Conservation (phyloP, 2,797 vertebrate genomes). For the Muscicapa striata region DNA sequence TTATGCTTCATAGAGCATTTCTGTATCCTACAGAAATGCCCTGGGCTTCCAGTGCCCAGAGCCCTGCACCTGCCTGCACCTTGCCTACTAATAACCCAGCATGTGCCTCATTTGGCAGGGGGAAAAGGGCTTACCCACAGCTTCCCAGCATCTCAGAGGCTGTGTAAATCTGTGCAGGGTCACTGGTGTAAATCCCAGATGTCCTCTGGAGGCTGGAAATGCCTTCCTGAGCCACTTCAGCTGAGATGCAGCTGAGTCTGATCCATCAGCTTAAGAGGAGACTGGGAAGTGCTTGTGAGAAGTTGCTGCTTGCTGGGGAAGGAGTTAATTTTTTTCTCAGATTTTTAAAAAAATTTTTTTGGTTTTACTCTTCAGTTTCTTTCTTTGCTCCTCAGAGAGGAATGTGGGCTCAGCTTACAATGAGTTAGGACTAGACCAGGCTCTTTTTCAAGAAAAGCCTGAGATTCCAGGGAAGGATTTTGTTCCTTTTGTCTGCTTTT, state of each 20-base stretch:
- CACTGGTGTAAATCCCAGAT: background rate
- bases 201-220: background rate
- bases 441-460: background rate
- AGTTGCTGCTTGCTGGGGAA: background rate
- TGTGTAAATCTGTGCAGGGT: background rate
- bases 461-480: background rate
- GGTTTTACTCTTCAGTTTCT: background rate
- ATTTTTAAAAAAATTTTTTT: background rate
- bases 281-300: background rate
- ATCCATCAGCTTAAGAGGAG: background rate
- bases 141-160: background rate
- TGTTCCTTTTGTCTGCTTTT: background rate
- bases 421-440: background rate
- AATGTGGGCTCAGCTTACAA: background rate
- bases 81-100: background rate
- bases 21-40: background rate
- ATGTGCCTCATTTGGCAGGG: background rate
- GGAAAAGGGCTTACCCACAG: background rate
- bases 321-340: background rate
- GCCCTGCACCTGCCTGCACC: background rate
- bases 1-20: rapidly evolving
- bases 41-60: background rate
- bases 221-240: background rate
- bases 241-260: background rate
- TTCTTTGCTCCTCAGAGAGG: background rate